Evolutionary conservation across 2,113 vertebrate genomes (phyloP).

Genomic region (Eptesicus fuscus): DNA sequence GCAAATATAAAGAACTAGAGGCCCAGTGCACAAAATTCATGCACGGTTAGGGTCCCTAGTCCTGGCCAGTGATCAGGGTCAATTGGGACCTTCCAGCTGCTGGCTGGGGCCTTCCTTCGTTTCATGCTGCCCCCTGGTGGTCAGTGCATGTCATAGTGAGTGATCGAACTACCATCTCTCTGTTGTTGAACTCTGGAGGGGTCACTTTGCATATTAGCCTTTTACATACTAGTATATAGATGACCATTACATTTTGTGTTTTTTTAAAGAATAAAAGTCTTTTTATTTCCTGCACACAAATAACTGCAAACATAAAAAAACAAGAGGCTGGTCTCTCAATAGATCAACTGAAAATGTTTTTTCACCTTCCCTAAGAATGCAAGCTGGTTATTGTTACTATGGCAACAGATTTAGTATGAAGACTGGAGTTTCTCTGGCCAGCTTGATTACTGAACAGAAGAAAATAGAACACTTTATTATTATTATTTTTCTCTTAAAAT

Average conservation of each 20-base stretch:
- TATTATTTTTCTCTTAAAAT: constrained; percentile 9
- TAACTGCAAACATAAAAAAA: background rate
- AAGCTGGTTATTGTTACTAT: constrained; percentile 21
- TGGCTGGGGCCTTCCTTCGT: too few relatives aligned
- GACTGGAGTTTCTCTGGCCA: constrained; percentile 3
- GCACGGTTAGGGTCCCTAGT: too few relatives aligned
- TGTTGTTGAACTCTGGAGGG: too few relatives aligned
- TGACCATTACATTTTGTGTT: background rate
- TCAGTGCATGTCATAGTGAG: too few relatives aligned
- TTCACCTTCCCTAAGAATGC: background rate
- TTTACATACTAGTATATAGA: too few relatives aligned
- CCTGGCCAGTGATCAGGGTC: too few relatives aligned
- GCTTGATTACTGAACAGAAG: background rate
- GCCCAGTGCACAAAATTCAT: too few relatives aligned
- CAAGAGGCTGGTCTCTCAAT: background rate
- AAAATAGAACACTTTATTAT: background rate
- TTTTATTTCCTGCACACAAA: background rate
- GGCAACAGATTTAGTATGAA: constrained; percentile 3
- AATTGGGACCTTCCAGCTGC: too few relatives aligned
- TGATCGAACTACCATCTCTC: rapidly evolving
- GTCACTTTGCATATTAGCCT: too few relatives aligned
- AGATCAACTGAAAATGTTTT: background rate
- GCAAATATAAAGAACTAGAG: background rate
- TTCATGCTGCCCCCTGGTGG: too few relatives aligned
- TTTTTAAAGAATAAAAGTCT: background rate